phyloP scores from a whole-genome alignment of 2,888 invertebrate species.

The Tupiocoris notatus region DNA sequence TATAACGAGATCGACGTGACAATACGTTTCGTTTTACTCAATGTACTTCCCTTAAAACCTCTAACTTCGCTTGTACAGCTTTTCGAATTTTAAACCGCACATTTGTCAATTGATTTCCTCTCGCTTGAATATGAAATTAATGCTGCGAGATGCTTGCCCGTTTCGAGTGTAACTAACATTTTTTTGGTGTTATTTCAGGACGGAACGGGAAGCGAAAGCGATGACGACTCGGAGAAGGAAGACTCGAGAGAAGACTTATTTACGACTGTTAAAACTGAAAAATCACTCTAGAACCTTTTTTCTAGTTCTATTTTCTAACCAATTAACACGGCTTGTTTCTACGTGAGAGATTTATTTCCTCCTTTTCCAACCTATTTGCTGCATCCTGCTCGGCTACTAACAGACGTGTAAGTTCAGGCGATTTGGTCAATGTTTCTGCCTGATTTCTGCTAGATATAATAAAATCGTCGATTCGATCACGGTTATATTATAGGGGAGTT shows the following conservation, averaged over 20 bases:
- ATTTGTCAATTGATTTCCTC: background rate
- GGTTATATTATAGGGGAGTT: too few species aligned
- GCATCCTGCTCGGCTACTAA: too few species aligned
- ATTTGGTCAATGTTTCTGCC: too few species aligned
- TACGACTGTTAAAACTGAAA: slow-evolving; percentile 17
- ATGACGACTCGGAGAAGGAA: slow-evolving; percentile 32
- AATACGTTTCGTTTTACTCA: too few species aligned
- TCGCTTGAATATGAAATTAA: background rate
- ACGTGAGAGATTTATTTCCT: background rate
- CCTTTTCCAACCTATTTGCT: too few species aligned
- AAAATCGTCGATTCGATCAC: too few species aligned
- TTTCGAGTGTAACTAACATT: slow-evolving; percentile 32
- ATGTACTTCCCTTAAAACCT: too few species aligned
- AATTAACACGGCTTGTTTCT: slow-evolving; percentile 28
- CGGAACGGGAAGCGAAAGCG: slow-evolving; percentile 30
- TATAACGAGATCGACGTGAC: too few species aligned
- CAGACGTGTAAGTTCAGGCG: too few species aligned
- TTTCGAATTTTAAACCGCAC: background rate
- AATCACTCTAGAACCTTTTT: slow-evolving; percentile 23
- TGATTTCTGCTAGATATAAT: too few species aligned
- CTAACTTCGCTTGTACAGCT: background rate
- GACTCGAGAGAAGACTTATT: slow-evolving; percentile 12
- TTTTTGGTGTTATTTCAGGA: slow-evolving; percentile 30
- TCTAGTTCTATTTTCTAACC: slow-evolving; percentile 19
- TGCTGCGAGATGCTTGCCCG: slow-evolving; percentile 2